Evolutionary conservation across 2,113 vertebrate genomes (phyloP).

Genomic region (Sinocyclocheilus anshuiensis): DNA sequence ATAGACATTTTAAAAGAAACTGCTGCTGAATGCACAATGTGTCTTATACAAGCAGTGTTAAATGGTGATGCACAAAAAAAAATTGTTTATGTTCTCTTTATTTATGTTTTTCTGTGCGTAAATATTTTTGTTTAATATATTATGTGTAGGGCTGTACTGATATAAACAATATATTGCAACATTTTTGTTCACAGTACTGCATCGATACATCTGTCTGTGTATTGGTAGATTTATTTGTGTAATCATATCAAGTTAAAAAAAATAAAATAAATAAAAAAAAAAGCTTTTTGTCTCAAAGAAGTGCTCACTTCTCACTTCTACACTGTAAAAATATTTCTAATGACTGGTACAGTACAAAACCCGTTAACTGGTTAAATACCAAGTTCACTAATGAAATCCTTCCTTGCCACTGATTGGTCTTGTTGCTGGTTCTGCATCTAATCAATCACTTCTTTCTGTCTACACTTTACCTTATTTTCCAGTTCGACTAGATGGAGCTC

Average conservation of each 20-base stretch:
- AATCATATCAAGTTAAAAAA: not conserved
- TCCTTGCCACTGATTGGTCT: too few relatives aligned
- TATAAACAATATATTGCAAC: not conserved
- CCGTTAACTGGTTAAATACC: too few relatives aligned
- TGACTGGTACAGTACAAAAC: too few relatives aligned
- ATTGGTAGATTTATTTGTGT: not conserved
- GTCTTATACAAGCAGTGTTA: not conserved
- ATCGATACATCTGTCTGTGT: not conserved
- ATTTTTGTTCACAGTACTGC: not conserved
- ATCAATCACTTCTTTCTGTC: too few relatives aligned
- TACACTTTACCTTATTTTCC: too few relatives aligned
- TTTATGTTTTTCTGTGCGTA: not conserved
- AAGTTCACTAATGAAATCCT: too few relatives aligned
- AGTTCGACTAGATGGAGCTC: too few relatives aligned
- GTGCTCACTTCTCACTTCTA: too few relatives aligned
- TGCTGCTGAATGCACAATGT: not conserved
- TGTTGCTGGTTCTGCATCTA: too few relatives aligned
- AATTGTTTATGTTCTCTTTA: not conserved
- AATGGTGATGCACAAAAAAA: not conserved
- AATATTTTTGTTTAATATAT: not conserved
- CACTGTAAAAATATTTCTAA: too few relatives aligned
- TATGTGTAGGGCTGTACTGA: not conserved
- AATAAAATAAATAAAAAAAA: too few relatives aligned
- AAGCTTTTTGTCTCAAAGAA: too few relatives aligned
- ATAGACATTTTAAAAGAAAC: constrained; percentile 3